phyloP scores from a whole-genome alignment of 2,113 vertebrate species.

The Circaetus cinerascens region DNA sequence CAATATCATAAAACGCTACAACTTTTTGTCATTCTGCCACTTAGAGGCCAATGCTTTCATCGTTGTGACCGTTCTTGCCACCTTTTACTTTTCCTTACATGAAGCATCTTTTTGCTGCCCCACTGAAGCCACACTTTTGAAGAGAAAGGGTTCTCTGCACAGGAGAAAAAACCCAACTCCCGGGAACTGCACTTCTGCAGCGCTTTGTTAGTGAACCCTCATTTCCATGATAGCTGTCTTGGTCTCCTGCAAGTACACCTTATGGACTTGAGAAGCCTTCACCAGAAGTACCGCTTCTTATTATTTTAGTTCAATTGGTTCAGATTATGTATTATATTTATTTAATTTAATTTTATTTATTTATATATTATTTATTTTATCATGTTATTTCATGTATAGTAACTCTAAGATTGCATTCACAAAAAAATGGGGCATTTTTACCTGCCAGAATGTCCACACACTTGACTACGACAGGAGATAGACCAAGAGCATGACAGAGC shows the following conservation, averaged over 20 bases:
- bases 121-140: background rate
- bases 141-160: background rate
- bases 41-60: background rate
- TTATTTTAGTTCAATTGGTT: background rate
- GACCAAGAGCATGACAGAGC: background rate
- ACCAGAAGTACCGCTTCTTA: background rate
- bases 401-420: background rate
- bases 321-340: background rate
- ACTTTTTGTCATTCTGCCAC: constrained; percentile 3
- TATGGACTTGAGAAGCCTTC: background rate
- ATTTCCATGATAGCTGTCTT: background rate
- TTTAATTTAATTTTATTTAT: background rate
- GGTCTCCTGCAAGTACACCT: background rate
- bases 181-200: background rate
- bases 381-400: background rate
- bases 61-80: fast-evolving
- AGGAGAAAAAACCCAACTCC: fast-evolving
- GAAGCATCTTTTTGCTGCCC: background rate
- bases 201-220: background rate
- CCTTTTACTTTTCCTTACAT: background rate
- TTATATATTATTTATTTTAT: background rate
- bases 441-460: background rate
- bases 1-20: background rate
- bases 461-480: background rate
- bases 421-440: background rate